Percentiles rank a stretch among this genome's conserved stretches.
Evolutionary conservation across 2,797 vertebrate genomes (phyloP).

Genomic region (Poeciliopsis presidionis): DNA sequence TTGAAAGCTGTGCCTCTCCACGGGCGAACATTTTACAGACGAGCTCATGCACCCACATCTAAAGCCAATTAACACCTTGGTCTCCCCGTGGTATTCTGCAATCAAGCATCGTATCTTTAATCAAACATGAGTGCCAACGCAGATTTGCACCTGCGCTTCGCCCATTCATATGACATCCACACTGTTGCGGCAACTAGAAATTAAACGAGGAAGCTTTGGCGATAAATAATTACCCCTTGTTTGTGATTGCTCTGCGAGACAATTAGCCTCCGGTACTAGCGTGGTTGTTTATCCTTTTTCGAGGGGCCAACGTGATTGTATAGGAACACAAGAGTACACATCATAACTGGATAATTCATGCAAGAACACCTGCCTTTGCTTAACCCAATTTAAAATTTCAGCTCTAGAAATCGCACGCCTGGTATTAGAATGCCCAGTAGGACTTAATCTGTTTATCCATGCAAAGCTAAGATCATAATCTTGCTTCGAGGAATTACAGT

Average conservation of each 20-base stretch:
- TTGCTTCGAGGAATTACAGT: background rate
- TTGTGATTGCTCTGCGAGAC: conserved; percentile 42
- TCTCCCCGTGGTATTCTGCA: conserved; percentile 56
- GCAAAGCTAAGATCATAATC: background rate
- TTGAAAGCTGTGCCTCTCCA: conserved; percentile 50
- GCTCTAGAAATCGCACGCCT: background rate
- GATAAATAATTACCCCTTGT: conserved; percentile 53
- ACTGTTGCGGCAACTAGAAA: conserved; percentile 23
- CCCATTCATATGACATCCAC: conserved; percentile 25
- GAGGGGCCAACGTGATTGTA: conserved; percentile 23
- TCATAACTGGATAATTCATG: conserved; percentile 21
- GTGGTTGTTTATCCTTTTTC: conserved; percentile 40
- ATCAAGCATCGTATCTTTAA: conserved; percentile 67
- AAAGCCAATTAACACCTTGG: conserved; percentile 66
- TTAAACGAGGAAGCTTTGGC: conserved; percentile 42
- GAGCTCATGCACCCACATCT: background rate
- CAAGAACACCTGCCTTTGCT: conserved; percentile 8
- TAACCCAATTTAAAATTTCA: conserved; percentile 5
- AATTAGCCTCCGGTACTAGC: conserved; percentile 41
- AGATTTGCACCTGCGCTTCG: conserved; percentile 58
- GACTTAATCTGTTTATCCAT: background rate
- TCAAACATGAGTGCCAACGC: conserved; percentile 60
- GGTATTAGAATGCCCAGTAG: background rate
- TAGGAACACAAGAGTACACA: conserved; percentile 17
- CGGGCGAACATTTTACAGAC: conserved; percentile 51